Percentiles rank a stretch among this genome's conserved stretches.
These are phyloP conservation scores for Rhogogaster chlorosoma DNA, from an alignment of 2,888 invertebrate genomes.

Conservation along the genomic window DNA sequence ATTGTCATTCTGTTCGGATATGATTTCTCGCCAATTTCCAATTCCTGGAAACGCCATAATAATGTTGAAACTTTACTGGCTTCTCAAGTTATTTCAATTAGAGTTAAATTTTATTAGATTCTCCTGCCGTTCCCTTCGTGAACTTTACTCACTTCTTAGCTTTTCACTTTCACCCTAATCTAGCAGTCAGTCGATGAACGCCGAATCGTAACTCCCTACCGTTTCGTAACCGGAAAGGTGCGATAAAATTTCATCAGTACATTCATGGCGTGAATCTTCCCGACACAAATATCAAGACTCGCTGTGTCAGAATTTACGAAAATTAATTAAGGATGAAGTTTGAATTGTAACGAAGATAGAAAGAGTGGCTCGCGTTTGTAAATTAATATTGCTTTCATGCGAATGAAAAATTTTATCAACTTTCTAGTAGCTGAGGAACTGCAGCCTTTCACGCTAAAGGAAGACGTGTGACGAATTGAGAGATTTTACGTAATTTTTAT, in stretches of 20 bases:
- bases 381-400: background rate
- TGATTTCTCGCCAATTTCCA: constrained; percentile 2
- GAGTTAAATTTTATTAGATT: constrained; percentile 12
- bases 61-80: constrained; percentile 1
- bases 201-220: background rate
- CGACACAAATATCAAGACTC: background rate
- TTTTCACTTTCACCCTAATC: background rate
- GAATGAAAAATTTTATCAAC: background rate
- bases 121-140: background rate
- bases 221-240: background rate
- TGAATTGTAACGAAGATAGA: background rate
- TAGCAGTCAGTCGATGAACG: background rate
- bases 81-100: background rate
- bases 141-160: constrained; percentile 12
- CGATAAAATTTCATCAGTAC: background rate
- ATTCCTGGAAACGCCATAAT: background rate
- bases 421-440: background rate
- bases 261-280: background rate
- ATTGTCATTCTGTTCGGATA: background rate
- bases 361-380: background rate
- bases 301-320: background rate
- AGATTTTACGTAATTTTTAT: background rate
- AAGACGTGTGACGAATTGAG: background rate
- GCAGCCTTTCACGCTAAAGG: background rate
- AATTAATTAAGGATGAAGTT: background rate